Conservation (phyloP, 2,888 invertebrate genomes). For the Hipparchia semele region DNA sequence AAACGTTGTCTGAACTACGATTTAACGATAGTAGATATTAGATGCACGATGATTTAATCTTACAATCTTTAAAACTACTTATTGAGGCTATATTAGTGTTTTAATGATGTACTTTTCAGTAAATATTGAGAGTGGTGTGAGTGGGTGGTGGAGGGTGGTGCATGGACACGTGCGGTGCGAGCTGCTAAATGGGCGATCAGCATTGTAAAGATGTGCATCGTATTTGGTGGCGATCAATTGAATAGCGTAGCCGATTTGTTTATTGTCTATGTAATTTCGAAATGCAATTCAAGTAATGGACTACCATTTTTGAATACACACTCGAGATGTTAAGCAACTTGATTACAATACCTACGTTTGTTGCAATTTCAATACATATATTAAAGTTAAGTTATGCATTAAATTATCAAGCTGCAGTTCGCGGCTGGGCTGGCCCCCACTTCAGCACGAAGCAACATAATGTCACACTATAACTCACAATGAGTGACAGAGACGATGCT, state of each 20-base stretch:
- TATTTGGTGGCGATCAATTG: conserved; percentile 31
- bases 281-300: conserved; percentile 33
- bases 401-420: not conserved
- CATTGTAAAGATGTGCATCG: conserved; percentile 3
- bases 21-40: not conserved
- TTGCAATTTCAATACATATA: not conserved
- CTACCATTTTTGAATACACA: conserved; percentile 22
- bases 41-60: no score
- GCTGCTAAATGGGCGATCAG: not conserved
- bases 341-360: conserved; percentile 1
- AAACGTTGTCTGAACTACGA: no score
- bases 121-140: not conserved
- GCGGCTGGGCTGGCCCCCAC: no score
- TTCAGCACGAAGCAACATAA: no score
- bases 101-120: not conserved
- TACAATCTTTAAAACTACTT: no score
- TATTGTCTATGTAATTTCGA: conserved; percentile 41
- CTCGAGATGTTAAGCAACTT: conserved; percentile 23
- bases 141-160: no score
- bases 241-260: conserved; percentile 43
- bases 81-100: no score
- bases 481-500: no score
- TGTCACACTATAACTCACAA: no score
- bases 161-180: not conserved
- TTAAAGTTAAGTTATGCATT: not conserved